A percentile compares a stretch with the other conserved stretches of the same genome.
Conservation (phyloP, 2,888 invertebrate species). For the Pterostichus madidus region DNA sequence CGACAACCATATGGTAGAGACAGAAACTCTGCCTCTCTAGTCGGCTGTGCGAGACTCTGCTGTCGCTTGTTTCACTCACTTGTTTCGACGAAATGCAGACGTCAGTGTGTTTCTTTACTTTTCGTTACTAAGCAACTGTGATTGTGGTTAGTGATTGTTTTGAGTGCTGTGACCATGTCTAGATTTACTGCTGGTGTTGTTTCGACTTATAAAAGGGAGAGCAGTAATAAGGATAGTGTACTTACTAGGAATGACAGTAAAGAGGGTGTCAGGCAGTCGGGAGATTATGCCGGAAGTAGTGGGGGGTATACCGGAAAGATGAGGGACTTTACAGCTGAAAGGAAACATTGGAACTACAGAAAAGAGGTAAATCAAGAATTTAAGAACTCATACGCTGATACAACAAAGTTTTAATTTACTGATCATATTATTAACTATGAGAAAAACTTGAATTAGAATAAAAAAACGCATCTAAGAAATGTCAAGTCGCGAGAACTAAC, state of each 20-base stretch:
- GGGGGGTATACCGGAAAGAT: background rate
- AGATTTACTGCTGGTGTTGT: background rate
- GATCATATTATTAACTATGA: no score
- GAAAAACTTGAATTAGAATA: no score
- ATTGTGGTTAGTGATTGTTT: constrained; percentile 9
- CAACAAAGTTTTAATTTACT: no score
- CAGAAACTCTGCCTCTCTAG: constrained; percentile 1
- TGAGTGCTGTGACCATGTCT: background rate
- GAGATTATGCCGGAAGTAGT: constrained; percentile 25
- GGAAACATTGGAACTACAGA: constrained; percentile 50
- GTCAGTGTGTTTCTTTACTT: constrained; percentile 30
- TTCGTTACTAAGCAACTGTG: constrained; percentile 17
- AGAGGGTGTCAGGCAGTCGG: background rate
- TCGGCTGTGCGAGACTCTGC: background rate
- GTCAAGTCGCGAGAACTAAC: no score
- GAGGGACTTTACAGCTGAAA: constrained; percentile 43
- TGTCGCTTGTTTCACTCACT: constrained; percentile 3
- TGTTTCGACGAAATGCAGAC: constrained; percentile 2
- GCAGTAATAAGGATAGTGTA: constrained; percentile 16
- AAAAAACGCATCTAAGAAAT: no score
- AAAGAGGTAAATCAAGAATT: constrained; percentile 54
- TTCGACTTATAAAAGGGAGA: background rate
- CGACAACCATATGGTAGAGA: constrained; percentile 13
- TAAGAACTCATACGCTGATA: no score
- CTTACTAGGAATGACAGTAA: background rate